These are phyloP conservation scores for Epinotia bilunana DNA, from an alignment of 2,888 invertebrate species.

Conservation along the genomic window DNA sequence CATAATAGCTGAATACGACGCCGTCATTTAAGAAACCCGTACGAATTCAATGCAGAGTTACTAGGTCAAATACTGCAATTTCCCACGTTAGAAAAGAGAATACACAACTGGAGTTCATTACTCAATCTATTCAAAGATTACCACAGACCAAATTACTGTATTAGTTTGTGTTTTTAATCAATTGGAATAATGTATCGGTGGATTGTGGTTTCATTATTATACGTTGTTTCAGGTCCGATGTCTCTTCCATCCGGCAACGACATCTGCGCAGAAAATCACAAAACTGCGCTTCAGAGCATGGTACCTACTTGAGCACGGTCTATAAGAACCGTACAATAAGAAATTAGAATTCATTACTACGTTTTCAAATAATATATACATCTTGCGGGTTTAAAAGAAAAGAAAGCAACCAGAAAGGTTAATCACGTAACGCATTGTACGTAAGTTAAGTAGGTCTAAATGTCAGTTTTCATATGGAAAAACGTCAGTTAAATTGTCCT, in stretches of 20 bases:
- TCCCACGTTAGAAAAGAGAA: conserved; percentile 49
- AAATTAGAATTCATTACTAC: not conserved
- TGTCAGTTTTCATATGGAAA: no score
- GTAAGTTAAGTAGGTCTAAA: no score
- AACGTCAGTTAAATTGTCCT: no score
- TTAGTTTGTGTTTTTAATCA: not conserved
- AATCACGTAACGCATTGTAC: no score
- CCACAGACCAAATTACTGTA: not conserved
- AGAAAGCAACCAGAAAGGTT: no score
- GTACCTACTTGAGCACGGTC: conserved; percentile 8
- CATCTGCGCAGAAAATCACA: not conserved
- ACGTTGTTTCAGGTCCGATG: conserved; percentile 35
- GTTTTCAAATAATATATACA: not conserved
- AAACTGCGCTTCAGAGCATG: not conserved
- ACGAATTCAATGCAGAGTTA: conserved; percentile 54
- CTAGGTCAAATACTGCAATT: conserved; percentile 59
- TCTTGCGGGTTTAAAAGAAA: no score
- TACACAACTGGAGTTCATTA: not conserved
- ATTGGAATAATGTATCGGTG: not conserved
- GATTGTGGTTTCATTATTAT: not conserved
- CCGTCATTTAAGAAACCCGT: conserved; percentile 41
- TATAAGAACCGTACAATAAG: not conserved
- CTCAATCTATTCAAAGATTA: not conserved
- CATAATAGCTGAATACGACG: conserved; percentile 12
- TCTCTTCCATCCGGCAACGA: not conserved